Conservation (phyloP, 2,113 vertebrate genomes). For the Saccopteryx bilineata region DNA sequence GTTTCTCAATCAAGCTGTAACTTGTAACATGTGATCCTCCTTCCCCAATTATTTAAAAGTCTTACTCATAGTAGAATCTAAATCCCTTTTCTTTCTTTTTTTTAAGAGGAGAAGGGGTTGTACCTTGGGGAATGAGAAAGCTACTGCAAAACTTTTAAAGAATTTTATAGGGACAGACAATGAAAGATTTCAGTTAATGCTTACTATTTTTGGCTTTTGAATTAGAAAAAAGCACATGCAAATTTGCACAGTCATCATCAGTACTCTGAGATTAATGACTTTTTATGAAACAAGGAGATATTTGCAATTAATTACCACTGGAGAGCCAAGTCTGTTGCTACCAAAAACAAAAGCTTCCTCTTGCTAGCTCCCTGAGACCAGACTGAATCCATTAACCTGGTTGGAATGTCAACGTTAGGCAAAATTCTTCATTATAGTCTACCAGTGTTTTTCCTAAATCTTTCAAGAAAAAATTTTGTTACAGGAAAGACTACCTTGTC, state of each 20-base stretch:
- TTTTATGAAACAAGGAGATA: background rate
- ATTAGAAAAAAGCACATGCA: slow-evolving; percentile 16
- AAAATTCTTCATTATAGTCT: slow-evolving; percentile 9
- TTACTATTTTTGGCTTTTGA: background rate
- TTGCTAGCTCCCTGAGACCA: slow-evolving; percentile 5
- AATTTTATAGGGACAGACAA: background rate
- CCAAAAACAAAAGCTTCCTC: slow-evolving; percentile 8
- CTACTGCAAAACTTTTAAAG: slow-evolving; percentile 14
- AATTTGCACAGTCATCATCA: background rate
- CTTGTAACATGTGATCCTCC: background rate
- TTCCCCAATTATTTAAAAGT: slow-evolving; percentile 21
- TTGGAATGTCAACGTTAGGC: background rate
- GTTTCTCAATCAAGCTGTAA: background rate
- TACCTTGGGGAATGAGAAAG: slow-evolving; percentile 42
- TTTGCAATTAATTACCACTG: background rate
- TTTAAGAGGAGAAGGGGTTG: slow-evolving; percentile 1
- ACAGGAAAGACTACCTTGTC: background rate
- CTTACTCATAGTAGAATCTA: background rate
- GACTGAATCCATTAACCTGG: background rate
- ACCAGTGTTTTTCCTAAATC: slow-evolving; percentile 23
- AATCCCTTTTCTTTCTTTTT: background rate
- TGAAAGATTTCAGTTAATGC: background rate
- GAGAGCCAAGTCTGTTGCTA: slow-evolving; percentile 29
- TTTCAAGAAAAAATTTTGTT: background rate
- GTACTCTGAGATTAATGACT: background rate